Evolutionary conservation across 2,113 vertebrate species (phyloP).

Genomic region (Labrus mixtus): DNA sequence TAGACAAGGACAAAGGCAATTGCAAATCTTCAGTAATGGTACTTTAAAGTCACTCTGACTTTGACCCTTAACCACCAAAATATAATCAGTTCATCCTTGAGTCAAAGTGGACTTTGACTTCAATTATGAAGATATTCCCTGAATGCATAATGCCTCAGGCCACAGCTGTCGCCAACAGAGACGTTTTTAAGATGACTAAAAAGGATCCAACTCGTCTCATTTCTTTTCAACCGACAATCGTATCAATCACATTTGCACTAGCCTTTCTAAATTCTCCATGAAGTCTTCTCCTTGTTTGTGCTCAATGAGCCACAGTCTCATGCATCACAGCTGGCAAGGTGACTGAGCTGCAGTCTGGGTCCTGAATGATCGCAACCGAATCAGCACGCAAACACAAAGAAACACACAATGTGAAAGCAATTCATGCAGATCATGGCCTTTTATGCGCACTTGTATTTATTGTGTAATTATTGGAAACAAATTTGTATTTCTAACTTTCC

Average conservation of each 20-base stretch:
- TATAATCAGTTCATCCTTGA: background rate
- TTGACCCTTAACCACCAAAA: background rate
- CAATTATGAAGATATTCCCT: background rate
- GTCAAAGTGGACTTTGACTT: background rate
- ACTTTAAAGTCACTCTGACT: background rate
- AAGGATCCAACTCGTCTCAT: constrained; percentile 3
- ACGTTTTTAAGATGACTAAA: background rate
- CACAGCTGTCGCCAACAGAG: background rate
- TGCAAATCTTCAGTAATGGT: too few relatives aligned
- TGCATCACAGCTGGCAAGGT: constrained; percentile 70
- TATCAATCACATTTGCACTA: constrained; percentile 52
- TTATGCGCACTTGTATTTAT: too few relatives aligned
- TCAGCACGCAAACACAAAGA: constrained; percentile 32
- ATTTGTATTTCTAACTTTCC: background rate
- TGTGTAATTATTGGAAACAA: background rate
- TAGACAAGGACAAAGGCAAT: too few relatives aligned
- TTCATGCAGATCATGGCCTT: background rate
- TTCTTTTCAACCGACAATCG: constrained; percentile 20
- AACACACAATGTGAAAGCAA: background rate
- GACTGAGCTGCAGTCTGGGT: constrained; percentile 60
- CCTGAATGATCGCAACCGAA: constrained; percentile 67
- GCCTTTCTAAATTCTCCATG: constrained; percentile 50
- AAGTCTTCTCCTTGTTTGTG: constrained; percentile 58
- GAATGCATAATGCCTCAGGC: background rate
- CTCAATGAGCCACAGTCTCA: constrained; percentile 55